Evolutionary conservation across 2,888 invertebrate genomes (phyloP).

Genomic region (Spodoptera littoralis): DNA sequence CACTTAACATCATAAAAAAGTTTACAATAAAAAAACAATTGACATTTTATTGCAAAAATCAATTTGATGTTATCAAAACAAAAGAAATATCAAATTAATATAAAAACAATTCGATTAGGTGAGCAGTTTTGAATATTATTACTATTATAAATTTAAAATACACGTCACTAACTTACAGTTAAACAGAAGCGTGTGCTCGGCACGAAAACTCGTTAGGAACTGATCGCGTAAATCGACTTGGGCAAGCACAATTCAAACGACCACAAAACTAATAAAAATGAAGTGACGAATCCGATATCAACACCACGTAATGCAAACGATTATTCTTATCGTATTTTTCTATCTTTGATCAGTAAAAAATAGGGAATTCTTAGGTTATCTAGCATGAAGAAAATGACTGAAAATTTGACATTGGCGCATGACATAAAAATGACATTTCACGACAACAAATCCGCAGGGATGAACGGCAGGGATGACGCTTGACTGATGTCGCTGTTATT

Average conservation of each 20-base stretch:
- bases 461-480: too few species aligned
- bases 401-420: background rate
- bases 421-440: too few species aligned
- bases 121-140: slow-evolving; percentile 3
- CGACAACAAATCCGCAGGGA: too few species aligned
- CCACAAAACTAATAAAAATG: slow-evolving; percentile 35
- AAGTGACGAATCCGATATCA: slow-evolving; percentile 48
- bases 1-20: slow-evolving; percentile 39
- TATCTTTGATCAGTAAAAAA: slow-evolving; percentile 22
- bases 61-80: slow-evolving; percentile 22
- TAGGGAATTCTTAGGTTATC: background rate
- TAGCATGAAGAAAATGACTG: background rate
- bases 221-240: slow-evolving; percentile 48
- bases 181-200: slow-evolving; percentile 61
- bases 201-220: slow-evolving; percentile 71
- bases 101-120: slow-evolving; percentile 7
- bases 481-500: too few species aligned
- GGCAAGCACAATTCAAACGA: slow-evolving; percentile 21
- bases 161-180: slow-evolving; percentile 69
- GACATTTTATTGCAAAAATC: background rate
- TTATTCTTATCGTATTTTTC: slow-evolving; percentile 35
- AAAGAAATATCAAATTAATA: slow-evolving; percentile 17
- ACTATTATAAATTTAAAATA: slow-evolving; percentile 22
- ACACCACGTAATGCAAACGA: slow-evolving; percentile 31
- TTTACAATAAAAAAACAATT: slow-evolving; percentile 16